phyloP scores from a whole-genome alignment of 2,797 vertebrate genomes.

The Alectoris magna region DNA sequence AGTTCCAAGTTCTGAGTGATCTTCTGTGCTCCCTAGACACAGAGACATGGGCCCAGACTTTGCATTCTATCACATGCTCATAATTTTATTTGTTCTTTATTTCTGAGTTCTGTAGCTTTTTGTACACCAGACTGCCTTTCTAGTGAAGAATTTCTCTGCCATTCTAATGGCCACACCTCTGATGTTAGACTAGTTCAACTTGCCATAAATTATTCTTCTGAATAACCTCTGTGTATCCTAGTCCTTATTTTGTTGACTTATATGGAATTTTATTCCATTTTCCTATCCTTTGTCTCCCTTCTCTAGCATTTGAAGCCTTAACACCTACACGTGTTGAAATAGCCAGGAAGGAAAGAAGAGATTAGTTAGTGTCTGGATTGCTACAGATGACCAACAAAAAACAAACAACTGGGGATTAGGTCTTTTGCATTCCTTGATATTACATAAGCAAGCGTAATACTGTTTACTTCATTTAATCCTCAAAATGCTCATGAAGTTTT shows the following conservation, averaged over 20 bases:
- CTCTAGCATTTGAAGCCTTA: not conserved
- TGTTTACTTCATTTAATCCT: not conserved
- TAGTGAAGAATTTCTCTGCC: not conserved
- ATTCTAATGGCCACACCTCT: not conserved
- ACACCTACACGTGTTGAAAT: not conserved
- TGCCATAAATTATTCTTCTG: not conserved
- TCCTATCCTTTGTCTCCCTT: not conserved
- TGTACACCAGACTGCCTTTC: not conserved
- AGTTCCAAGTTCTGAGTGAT: not conserved
- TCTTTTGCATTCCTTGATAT: not conserved
- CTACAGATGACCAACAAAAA: not conserved
- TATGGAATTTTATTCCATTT: not conserved
- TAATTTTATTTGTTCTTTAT: not conserved
- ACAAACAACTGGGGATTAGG: not conserved
- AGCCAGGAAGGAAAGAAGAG: not conserved
- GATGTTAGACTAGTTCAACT: not conserved
- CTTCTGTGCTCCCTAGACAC: not conserved
- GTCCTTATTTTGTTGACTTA: not conserved
- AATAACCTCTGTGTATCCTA: not conserved
- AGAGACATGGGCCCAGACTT: fast-evolving
- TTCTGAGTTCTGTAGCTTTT: not conserved
- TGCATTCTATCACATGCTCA: not conserved
- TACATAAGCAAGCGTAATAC: not conserved
- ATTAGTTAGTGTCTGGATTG: not conserved
- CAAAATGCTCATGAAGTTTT: not conserved